These are phyloP conservation scores for Cyanoliseus patagonus DNA, from an alignment of 2,113 vertebrate species.

Conservation along the genomic window DNA sequence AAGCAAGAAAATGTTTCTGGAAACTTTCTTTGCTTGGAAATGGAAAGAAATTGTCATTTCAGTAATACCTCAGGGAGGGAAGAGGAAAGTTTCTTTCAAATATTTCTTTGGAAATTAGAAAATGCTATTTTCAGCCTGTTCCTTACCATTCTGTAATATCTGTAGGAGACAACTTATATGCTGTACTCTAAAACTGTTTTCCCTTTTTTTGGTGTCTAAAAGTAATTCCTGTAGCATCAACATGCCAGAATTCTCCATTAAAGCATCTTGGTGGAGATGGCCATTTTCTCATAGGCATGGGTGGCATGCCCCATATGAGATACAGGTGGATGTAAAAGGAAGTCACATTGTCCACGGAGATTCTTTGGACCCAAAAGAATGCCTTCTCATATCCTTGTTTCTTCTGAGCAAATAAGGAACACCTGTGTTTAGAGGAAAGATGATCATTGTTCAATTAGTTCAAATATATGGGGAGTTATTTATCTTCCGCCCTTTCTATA, in stretches of 20 bases:
- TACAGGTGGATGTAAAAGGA: neutral
- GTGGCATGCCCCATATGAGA: neutral
- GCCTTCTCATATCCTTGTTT: neutral
- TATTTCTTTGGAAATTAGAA: neutral
- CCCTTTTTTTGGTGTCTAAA: neutral
- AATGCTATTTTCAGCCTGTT: neutral
- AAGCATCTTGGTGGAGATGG: neutral
- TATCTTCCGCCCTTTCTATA: neutral
- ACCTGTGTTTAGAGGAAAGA: neutral
- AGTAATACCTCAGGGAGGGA: neutral
- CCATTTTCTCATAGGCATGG: neutral
- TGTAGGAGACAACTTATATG: neutral
- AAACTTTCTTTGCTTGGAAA: constrained; percentile 1
- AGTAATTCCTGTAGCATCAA: neutral
- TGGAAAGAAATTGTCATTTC: neutral
- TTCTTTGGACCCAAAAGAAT: neutral
- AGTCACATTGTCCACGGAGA: neutral
- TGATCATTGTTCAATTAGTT: neutral
- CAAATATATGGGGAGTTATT: neutral
- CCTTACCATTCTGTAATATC: neutral
- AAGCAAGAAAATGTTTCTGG: constrained; percentile 26
- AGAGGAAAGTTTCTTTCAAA: constrained; percentile 5
- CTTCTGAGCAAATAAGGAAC: neutral
- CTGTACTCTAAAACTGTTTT: neutral
- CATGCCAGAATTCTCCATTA: neutral